Percentiles rank a stretch among this genome's conserved stretches.
phyloP scores from a whole-genome alignment of 2,113 vertebrate species.

The Condylura cristata region DNA sequence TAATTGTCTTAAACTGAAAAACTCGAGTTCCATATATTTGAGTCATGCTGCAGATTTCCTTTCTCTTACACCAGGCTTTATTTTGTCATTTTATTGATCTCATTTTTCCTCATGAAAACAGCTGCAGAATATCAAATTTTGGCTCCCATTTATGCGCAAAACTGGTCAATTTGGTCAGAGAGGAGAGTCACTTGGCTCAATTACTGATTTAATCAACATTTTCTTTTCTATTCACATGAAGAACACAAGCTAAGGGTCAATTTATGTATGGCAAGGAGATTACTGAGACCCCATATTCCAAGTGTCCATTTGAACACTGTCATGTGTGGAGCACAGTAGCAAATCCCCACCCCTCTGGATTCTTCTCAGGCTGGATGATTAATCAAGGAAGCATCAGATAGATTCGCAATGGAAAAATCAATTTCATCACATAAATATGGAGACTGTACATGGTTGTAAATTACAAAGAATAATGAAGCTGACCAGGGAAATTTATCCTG shows the following conservation, averaged over 20 bases:
- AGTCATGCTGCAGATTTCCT: neutral
- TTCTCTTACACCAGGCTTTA: neutral
- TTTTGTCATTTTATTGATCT: neutral
- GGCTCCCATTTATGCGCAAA: neutral
- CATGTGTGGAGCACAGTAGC: too few species aligned
- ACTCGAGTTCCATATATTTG: neutral
- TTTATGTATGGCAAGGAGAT: neutral
- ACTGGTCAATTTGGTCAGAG: neutral
- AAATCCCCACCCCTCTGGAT: too few species aligned
- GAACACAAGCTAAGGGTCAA: neutral
- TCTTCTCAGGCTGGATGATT: too few species aligned
- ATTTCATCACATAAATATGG: too few species aligned
- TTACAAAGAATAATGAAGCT: too few species aligned
- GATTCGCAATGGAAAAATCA: too few species aligned
- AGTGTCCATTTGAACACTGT: neutral
- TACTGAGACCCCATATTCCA: neutral
- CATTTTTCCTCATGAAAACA: neutral
- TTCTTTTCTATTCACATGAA: neutral
- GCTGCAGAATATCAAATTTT: neutral
- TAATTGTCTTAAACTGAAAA: neutral
- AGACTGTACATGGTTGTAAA: too few species aligned
- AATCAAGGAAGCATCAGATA: too few species aligned
- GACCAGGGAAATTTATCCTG: too few species aligned
- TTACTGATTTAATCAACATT: neutral
- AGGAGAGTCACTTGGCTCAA: neutral